Conservation (phyloP, 2,113 vertebrate species). For the human (Homo sapiens) region DNA sequence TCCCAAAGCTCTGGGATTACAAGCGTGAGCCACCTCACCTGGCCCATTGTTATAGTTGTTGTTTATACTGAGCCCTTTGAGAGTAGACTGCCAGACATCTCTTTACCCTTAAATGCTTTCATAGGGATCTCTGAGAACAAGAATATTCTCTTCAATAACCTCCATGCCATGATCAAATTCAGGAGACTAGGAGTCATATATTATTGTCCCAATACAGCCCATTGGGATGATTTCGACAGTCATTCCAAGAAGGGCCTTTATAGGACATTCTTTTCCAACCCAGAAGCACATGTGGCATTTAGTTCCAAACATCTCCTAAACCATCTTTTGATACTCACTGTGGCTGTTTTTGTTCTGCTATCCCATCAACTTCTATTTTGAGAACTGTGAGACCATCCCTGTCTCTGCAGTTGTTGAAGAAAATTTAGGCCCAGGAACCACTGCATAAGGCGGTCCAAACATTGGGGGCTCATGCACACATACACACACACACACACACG, state of each 20-base stretch:
- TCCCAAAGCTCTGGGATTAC: too few species aligned
- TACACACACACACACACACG: too few species aligned
- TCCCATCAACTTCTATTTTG: neutral
- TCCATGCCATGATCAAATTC: neutral
- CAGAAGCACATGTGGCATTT: neutral
- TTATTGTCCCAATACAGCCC: too few species aligned
- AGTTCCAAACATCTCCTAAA: neutral
- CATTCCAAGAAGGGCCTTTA: neutral
- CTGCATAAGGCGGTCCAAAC: neutral
- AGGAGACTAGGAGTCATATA: neutral
- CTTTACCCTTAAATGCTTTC: neutral
- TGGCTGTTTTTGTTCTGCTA: neutral
- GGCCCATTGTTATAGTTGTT: neutral
- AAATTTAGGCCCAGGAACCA: too few species aligned
- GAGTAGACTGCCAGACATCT: neutral
- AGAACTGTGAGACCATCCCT: neutral
- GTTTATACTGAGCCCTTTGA: neutral
- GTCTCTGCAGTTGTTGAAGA: neutral
- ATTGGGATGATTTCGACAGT: neutral
- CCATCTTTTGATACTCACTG: too few species aligned
- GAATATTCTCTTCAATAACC: neutral
- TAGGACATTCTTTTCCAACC: too few species aligned
- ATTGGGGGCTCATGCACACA: accelerated
- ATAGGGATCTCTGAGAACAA: neutral
- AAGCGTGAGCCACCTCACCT: too few species aligned